Conservation (phyloP, 2,113 vertebrate genomes). For the Solea solea region DNA sequence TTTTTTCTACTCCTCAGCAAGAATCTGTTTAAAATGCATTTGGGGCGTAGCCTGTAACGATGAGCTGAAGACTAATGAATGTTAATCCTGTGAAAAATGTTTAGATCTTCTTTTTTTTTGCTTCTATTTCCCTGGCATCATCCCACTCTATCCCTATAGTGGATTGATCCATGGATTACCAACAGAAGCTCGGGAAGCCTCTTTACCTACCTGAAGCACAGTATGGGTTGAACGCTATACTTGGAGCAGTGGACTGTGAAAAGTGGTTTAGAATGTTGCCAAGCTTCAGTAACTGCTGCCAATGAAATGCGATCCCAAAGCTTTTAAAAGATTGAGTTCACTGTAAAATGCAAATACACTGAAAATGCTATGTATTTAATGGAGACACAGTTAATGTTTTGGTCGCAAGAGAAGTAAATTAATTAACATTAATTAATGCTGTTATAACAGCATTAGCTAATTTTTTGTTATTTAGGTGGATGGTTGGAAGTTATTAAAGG, state of each 20-base stretch:
- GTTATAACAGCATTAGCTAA: no score
- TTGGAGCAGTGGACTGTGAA: slow-evolving; percentile 32
- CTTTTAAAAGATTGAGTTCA: no score
- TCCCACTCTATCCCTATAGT: slow-evolving; percentile 16
- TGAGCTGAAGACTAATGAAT: slow-evolving; percentile 68
- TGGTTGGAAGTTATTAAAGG: no score
- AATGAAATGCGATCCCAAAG: no score
- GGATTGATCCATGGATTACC: slow-evolving; percentile 60
- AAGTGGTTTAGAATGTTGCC: slow-evolving; percentile 34
- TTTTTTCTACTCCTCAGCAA: slow-evolving; percentile 19
- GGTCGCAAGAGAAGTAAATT: no score
- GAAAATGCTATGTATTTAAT: no score
- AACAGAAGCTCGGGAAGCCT: slow-evolving; percentile 27
- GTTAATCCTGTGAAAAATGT: slow-evolving; percentile 63
- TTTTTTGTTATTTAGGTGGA: no score
- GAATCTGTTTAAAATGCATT: slow-evolving; percentile 65
- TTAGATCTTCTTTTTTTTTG: slow-evolving; percentile 23
- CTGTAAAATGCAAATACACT: no score
- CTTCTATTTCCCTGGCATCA: slow-evolving; percentile 22
- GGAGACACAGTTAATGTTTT: no score
- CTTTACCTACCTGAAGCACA: slow-evolving; percentile 55
- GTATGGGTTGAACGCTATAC: slow-evolving; percentile 7
- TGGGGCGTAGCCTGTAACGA: not conserved
- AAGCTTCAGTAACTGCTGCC: no score
- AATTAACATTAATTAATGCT: no score